A percentile compares a stretch with the other conserved stretches of the same genome.
Evolutionary conservation across 2,797 vertebrate genomes (phyloP).

Genomic region (Poecilia gillii): DNA sequence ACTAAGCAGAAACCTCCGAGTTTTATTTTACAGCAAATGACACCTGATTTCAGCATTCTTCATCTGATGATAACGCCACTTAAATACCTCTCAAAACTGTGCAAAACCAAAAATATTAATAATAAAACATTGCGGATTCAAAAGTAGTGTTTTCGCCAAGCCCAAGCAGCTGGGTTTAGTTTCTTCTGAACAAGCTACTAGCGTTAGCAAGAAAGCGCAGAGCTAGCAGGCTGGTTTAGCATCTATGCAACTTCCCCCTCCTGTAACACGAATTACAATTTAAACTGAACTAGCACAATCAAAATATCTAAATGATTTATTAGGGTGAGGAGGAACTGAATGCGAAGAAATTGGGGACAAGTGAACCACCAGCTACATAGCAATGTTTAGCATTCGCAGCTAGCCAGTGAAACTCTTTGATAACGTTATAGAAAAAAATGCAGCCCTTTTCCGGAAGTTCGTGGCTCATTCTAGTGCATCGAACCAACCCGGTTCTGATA

Average conservation of each 20-base stretch:
- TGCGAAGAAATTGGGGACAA: not conserved
- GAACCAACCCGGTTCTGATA: not conserved
- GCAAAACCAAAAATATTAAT: not conserved
- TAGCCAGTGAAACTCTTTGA: slow-evolving; percentile 84
- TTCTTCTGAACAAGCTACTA: slow-evolving; percentile 31
- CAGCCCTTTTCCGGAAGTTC: slow-evolving; percentile 79
- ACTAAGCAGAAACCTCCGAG: not conserved
- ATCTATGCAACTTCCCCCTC: slow-evolving; percentile 27
- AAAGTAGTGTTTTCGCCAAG: slow-evolving; percentile 66
- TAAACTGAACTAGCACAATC: not conserved
- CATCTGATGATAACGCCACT: not conserved
- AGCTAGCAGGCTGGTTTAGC: slow-evolving; percentile 38
- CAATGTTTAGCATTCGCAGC: slow-evolving; percentile 54
- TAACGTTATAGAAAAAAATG: slow-evolving; percentile 77
- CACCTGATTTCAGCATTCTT: not conserved
- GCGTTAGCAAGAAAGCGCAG: slow-evolving; percentile 27
- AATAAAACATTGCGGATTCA: slow-evolving; percentile 48
- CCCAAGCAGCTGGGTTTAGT: slow-evolving; percentile 32
- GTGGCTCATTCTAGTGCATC: slow-evolving; percentile 48
- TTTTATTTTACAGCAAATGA: not conserved
- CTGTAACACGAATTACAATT: not conserved
- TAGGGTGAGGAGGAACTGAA: not conserved
- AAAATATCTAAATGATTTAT: not conserved
- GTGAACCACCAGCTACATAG: slow-evolving; percentile 16
- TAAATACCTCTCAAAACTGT: slow-evolving; percentile 7